phyloP scores from a whole-genome alignment of 1,140 invertebrate species.

The Phocides pigmalion region DNA sequence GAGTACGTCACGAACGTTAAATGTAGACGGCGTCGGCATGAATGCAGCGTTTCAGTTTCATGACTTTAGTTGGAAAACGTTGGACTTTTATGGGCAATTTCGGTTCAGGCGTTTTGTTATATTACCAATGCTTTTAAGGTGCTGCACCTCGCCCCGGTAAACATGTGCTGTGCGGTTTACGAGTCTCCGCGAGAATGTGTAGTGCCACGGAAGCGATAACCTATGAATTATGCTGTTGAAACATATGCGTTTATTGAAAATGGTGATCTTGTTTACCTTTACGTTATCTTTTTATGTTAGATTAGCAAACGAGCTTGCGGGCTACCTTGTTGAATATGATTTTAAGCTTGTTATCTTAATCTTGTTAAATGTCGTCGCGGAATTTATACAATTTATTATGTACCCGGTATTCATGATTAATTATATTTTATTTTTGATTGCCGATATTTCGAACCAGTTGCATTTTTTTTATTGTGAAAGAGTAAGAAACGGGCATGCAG shows the following conservation, averaged over 20 bases:
- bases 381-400: too few species aligned
- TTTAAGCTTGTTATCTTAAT: too few species aligned
- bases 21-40: constrained; percentile 72
- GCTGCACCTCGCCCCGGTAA: constrained; percentile 78
- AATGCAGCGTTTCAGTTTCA: constrained; percentile 82
- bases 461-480: too few species aligned
- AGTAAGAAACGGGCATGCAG: too few species aligned
- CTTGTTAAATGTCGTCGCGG: too few species aligned
- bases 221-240: constrained; percentile 49
- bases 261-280: too few species aligned
- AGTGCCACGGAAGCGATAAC: constrained; percentile 65
- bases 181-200: constrained; percentile 74
- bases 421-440: too few species aligned
- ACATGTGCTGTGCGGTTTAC: constrained; percentile 75
- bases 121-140: constrained; percentile 84
- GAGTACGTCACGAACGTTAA: constrained; percentile 75
- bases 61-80: constrained; percentile 82
- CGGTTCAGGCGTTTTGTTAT: constrained; percentile 83
- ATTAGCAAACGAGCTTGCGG: too few species aligned
- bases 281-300: too few species aligned
- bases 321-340: too few species aligned
- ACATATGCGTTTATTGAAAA: constrained; percentile 51
- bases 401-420: too few species aligned
- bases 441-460: too few species aligned
- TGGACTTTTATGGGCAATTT: constrained; percentile 82